Evolutionary conservation across 2,113 vertebrate species (phyloP).

Genomic region (Gambusia affinis): DNA sequence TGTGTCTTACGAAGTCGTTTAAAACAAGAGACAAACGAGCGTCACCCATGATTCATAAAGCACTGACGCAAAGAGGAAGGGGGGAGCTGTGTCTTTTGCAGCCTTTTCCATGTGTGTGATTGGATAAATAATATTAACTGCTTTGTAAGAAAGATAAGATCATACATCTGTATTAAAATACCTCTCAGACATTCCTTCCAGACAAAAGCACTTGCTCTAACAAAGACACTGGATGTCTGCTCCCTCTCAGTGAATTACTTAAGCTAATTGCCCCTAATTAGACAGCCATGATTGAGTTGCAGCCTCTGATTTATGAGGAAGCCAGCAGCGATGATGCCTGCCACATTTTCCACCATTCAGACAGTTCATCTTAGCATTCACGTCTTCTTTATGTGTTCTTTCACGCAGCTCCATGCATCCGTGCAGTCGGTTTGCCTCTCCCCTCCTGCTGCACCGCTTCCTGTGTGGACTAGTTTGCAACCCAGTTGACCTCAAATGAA

Average conservation of each 20-base stretch:
- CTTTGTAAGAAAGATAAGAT: background rate
- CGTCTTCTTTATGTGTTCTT: conserved; percentile 47
- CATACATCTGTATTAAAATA: conserved; percentile 6
- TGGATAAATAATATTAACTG: background rate
- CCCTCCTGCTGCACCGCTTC: background rate
- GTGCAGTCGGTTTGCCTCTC: conserved; percentile 31
- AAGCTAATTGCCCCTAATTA: conserved; percentile 81
- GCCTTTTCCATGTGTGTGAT: background rate
- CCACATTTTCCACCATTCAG: conserved; percentile 46
- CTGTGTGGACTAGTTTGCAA: background rate
- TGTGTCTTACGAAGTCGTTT: background rate
- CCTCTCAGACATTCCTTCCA: conserved; percentile 16
- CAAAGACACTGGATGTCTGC: conserved; percentile 63
- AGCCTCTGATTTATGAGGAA: conserved; percentile 71
- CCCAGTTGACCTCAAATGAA: conserved; percentile 20
- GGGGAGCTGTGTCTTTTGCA: background rate
- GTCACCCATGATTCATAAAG: background rate
- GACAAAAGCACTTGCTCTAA: conserved; percentile 27
- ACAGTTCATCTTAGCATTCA: conserved; percentile 68
- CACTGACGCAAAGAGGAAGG: background rate
- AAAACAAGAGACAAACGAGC: conserved; percentile 4
- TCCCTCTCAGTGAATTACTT: conserved; percentile 71
- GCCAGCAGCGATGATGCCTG: conserved; percentile 59
- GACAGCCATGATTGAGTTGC: conserved; percentile 78
- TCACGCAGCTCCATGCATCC: conserved; percentile 55